Evolutionary conservation across 2,113 vertebrate genomes (phyloP), one percentile per base, ranked within the genome.

Genomic region (Hippocampus mohnikei): DNA sequence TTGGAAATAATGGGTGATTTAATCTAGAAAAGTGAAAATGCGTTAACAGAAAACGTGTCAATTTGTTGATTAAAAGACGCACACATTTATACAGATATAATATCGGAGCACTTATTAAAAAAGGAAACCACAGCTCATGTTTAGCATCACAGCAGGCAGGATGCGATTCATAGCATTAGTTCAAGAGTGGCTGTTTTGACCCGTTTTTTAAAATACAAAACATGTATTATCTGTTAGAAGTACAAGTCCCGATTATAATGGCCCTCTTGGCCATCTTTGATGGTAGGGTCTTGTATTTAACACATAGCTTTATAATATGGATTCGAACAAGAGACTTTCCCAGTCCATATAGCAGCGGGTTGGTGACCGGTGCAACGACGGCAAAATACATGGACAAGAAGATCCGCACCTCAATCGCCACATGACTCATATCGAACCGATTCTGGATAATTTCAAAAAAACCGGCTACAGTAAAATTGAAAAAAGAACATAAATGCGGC

Each of bases 401-500:
- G 33, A 84, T 77, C 16, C 33, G 69, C 1, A 4, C 23, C 10
- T 78, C 72, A 3, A 27, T 7, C 12, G 83, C 33, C 0, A 82
- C 21, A 13, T 74, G 63, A 60, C 2, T 87, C 79, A 84, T 82
- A 23, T 85, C 27, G 23, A 87, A 82, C 73, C 82, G 66, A 16
- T 16, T 76, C 41, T 88, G 87, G 41, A 70, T 20, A 2, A 86
- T 5, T 72, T 89, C 83, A 76, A 83, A 85, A 0, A 84, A 0
- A 10, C 48, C 6, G 6, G 74, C 77, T 0, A 82, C 27, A 23
- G 56, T 81, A 76, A 70, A 90, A 75, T 67, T 92, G 13, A 72
- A 5, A 75, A 91, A 70, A 29, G 91, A 90, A 0, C 89, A 60
- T 20, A 91, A 63, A 71, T 92, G 92, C 3, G 92, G 93, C 37